Percentiles rank a stretch among this genome's conserved stretches.
phyloP scores from a whole-genome alignment of 2,888 invertebrate genomes.

The Terebella lapidaria region DNA sequence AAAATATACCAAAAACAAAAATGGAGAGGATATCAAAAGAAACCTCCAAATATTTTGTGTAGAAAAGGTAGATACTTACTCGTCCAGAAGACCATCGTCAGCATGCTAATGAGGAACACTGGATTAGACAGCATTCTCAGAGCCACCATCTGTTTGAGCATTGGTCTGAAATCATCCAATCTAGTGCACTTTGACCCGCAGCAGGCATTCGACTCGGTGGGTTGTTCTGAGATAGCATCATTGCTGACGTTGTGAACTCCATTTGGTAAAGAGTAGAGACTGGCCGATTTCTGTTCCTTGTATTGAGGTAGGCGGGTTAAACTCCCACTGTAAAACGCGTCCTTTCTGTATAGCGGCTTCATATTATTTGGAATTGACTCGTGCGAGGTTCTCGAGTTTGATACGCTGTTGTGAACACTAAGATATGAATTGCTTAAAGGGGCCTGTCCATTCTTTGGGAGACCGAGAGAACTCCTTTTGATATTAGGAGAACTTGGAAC shows the following conservation, averaged over 20 bases:
- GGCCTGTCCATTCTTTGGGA: neutral
- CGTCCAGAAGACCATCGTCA: slow-evolving; percentile 19
- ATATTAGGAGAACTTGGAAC: neutral
- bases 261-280: neutral
- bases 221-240: neutral
- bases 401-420: neutral
- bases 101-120: slow-evolving; percentile 10
- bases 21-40: neutral
- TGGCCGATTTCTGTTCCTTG: neutral
- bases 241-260: neutral
- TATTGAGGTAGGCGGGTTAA: slow-evolving; percentile 8
- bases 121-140: slow-evolving; percentile 8
- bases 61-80: slow-evolving; percentile 15
- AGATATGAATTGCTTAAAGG: neutral
- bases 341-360: slow-evolving; percentile 14
- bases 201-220: neutral
- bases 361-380: neutral
- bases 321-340: slow-evolving; percentile 23
- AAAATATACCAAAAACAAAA: too few relatives aligned
- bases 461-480: neutral
- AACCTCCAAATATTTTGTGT: neutral
- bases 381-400: neutral
- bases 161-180: neutral
- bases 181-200: neutral
- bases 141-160: slow-evolving; percentile 1